Conservation (phyloP, 2,888 invertebrate genomes). For the Dasypolia templi region DNA sequence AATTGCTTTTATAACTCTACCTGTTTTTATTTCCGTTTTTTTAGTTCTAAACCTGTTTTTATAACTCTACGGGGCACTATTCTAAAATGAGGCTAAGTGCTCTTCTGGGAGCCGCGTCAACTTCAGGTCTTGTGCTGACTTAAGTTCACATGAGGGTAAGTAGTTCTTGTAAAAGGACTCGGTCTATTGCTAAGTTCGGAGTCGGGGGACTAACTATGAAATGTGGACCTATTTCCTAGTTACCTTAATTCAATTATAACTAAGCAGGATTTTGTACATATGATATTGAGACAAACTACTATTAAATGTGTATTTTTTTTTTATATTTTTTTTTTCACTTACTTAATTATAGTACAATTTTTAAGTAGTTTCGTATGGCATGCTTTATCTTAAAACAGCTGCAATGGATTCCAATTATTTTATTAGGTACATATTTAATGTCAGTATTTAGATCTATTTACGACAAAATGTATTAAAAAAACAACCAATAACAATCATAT, state of each 20-base stretch:
- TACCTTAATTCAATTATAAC: neutral
- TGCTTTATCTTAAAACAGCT: neutral
- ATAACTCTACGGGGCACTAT: neutral
- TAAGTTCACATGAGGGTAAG: neutral
- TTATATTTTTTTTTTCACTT: neutral
- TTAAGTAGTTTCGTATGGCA: neutral
- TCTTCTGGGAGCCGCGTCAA: conserved; percentile 2
- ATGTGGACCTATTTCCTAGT: neutral
- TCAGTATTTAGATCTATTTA: neutral
- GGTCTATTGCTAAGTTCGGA: neutral
- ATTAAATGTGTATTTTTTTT: neutral
- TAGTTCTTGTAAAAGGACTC: neutral
- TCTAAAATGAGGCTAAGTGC: neutral
- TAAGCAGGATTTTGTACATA: neutral
- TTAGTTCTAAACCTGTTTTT: no score
- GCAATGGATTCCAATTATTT: neutral
- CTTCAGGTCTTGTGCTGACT: conserved; percentile 9
- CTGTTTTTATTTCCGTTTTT: no score
- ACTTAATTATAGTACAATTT: no score
- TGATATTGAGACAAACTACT: neutral
- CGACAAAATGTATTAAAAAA: neutral
- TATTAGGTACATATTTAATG: neutral
- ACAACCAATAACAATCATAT: neutral
- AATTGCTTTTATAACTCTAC: neutral
- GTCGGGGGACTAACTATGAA: neutral